These are phyloP conservation scores for Leptinotarsa lineolata DNA, from an alignment of 1,140 invertebrate genomes.

Conservation along the genomic window DNA sequence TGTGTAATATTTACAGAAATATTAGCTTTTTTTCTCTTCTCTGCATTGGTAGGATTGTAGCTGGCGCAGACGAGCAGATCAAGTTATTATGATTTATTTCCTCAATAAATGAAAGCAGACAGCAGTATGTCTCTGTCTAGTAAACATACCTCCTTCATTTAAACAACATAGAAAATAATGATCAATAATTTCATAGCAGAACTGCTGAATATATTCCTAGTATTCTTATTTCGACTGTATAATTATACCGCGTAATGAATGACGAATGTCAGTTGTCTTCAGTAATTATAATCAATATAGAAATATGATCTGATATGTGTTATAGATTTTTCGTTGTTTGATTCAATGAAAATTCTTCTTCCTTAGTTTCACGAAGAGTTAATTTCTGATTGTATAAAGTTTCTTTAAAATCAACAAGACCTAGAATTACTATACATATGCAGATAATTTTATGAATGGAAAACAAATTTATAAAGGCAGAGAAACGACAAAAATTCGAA, in stretches of 20 bases:
- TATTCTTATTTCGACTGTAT: neutral
- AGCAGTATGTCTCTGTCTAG: slow-evolving; percentile 19
- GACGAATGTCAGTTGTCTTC: neutral
- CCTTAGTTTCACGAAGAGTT: too few species aligned
- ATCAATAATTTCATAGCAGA: slow-evolving; percentile 15
- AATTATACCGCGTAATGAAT: neutral
- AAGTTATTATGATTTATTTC: slow-evolving; percentile 24
- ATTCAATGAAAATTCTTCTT: too few species aligned
- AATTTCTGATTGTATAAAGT: too few species aligned
- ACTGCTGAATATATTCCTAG: neutral
- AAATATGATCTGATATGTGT: too few species aligned
- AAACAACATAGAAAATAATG: slow-evolving; percentile 17
- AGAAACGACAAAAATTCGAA: too few species aligned
- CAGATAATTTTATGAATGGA: too few species aligned
- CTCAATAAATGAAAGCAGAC: slow-evolving; percentile 16
- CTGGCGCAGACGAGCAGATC: slow-evolving; percentile 14
- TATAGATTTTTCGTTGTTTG: too few species aligned
- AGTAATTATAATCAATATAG: too few species aligned
- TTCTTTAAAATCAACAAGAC: too few species aligned
- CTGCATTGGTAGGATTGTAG: slow-evolving; percentile 5
- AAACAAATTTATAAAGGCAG: too few species aligned
- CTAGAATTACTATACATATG: too few species aligned
- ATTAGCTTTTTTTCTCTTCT: slow-evolving; percentile 11
- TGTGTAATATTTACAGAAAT: slow-evolving; percentile 21
- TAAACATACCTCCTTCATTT: slow-evolving; percentile 19